Evolutionary conservation across 2,797 vertebrate species (phyloP).

Genomic region (Pogonophryne albipinna): DNA sequence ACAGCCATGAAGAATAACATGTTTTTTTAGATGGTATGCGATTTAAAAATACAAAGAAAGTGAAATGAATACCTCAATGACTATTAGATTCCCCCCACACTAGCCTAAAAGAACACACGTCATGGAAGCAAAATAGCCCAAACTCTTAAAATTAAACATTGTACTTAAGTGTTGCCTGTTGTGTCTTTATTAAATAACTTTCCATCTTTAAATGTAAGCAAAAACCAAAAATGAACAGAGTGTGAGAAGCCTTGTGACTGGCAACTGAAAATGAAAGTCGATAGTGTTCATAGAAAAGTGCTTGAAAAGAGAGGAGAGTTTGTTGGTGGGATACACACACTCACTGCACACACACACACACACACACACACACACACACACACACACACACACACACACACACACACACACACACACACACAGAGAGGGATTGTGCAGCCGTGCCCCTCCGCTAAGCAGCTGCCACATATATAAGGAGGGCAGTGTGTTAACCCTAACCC

Average conservation of each 20-base stretch:
- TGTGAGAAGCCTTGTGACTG: neutral
- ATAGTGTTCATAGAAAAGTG: conserved; percentile 16
- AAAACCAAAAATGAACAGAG: neutral
- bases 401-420: conserved; percentile 29
- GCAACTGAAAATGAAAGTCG: conserved; percentile 8
- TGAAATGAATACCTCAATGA: too few relatives aligned
- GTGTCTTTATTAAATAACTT: neutral
- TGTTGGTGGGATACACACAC: neutral
- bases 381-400: conserved; percentile 9
- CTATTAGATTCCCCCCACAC: too few relatives aligned
- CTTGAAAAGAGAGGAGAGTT: conserved; percentile 9
- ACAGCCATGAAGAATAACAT: too few relatives aligned
- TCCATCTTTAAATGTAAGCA: neutral
- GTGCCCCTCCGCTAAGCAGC: conserved; percentile 22
- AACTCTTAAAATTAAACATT: too few relatives aligned
- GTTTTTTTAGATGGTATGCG: too few relatives aligned
- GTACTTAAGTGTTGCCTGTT: too few relatives aligned
- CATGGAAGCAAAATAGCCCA: too few relatives aligned
- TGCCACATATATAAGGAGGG: conserved; percentile 55
- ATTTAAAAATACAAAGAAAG: too few relatives aligned
- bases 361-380: too few relatives aligned
- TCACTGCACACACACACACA: conserved; percentile 10
- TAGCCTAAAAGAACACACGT: too few relatives aligned
- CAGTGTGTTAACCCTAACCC: conserved; percentile 60
- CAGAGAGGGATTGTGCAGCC: conserved; percentile 61